Evolutionary conservation across 2,797 vertebrate genomes (phyloP), one percentile per base, ranked within the genome.

Genomic region (Rhabdomys pumilio): DNA sequence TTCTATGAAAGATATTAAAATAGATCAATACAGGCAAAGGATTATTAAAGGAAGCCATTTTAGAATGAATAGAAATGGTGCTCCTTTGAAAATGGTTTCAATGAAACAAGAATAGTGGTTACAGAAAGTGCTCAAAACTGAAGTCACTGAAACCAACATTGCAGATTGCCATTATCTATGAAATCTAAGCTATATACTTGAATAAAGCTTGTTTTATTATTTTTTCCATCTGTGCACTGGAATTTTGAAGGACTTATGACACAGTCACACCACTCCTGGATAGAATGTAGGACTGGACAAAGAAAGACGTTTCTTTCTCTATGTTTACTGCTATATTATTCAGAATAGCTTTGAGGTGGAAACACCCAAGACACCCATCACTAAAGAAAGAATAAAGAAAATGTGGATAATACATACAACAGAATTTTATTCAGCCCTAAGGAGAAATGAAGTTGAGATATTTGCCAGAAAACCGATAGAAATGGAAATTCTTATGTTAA

Each of bases 181-280:
- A 82, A 75, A 84, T 76, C 38, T 84, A n/a, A 12, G 4, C 84
- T 88, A 26, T 12, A 81, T 76, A 75, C 19, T 80, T 97, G 15
- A 3, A n/a, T 96, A 14, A 4, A 69, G 26, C 3, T 12, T 72
- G 2, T 72, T 91, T 81, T 93, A 29, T 72, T 69, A 90, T 38
- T 90, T 82, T 72, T 57, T 76, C 17, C 29, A 55, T 95, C 47
- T 44, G 1, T 76, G 63, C 6, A 17, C 69, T 87, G 57, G 15
- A 61, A 38, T 86, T 63, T 90, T 80, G 34, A 75, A 80, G 13
- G 47, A 92, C 63, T 95, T 88, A 63, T 77, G 17, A 44, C 55
- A 34, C 17, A 76, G 19, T 29, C 34, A 9, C 26, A 31, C 6
- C 5, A 41, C 11, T 61, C 38, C 9, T 19, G 17, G 11, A 20